These are phyloP conservation scores for Cotesia congregata DNA, from an alignment of 2,888 invertebrate genomes.

Conservation along the genomic window DNA sequence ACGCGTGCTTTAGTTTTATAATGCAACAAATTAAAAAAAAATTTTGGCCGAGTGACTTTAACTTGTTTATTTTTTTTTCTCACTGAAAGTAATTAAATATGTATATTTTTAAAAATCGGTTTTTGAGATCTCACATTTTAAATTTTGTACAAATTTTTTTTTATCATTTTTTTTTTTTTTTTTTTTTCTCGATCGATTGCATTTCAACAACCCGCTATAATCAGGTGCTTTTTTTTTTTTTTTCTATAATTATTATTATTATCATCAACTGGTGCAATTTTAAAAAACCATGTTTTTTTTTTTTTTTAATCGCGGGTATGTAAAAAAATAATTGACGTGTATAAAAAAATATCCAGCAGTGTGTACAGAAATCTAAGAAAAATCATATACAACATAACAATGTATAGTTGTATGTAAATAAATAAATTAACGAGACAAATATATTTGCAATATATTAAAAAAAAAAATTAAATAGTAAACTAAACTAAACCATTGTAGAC, in stretches of 20 bases:
- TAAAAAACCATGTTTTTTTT: background rate
- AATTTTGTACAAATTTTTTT: too few relatives aligned
- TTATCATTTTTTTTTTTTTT: too few relatives aligned
- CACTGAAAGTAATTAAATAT: background rate
- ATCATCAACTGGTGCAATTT: background rate
- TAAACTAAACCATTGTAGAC: constrained; percentile 69
- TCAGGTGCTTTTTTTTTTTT: too few relatives aligned
- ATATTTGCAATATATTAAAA: constrained; percentile 57
- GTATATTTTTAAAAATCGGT: background rate
- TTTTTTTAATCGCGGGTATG: background rate
- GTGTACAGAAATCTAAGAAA: background rate
- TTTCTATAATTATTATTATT: background rate
- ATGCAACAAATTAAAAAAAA: background rate
- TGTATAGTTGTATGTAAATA: constrained; percentile 4
- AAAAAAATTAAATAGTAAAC: constrained; percentile 37
- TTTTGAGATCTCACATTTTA: background rate
- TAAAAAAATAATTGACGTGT: constrained; percentile 9
- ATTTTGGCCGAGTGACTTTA: constrained; percentile 10
- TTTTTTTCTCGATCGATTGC: too few relatives aligned
- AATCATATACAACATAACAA: background rate
- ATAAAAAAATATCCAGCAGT: constrained; percentile 9
- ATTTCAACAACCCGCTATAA: too few relatives aligned
- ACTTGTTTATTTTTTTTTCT: background rate
- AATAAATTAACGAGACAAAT: background rate
- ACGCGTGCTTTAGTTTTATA: background rate